Evolutionary conservation across 2,113 vertebrate genomes (phyloP), one percentile per base, ranked within the genome.

Genomic region (Amphiprion percula): DNA sequence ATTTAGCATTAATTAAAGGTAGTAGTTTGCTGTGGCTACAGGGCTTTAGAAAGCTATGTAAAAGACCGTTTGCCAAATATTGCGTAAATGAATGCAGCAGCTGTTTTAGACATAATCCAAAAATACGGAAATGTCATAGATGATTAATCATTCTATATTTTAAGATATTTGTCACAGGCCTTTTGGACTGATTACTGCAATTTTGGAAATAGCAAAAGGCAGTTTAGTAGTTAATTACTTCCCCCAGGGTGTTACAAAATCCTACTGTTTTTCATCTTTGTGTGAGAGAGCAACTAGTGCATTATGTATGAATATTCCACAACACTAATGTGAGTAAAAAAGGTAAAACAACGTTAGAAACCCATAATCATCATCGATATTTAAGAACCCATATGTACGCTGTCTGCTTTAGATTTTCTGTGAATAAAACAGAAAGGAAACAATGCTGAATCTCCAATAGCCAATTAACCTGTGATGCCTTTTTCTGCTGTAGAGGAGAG

Each of bases 401-500:
- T 37, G 33, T 37, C 17, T 17, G 17, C 28, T 50, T 52, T 46
- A 46, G 10, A 63, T 59, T 23, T 10, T n/a, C 41, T 26, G 28
- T 15, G 7, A n/a, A 21, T 37, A 21, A 28, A 15, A 2, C 19
- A 37, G 44, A 21, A 1, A 44, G 37, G 70, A 77, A 71, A 50
- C 50, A 12, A 37, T 17, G 47, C 2, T 15, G 41, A 17, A 44
- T 24, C 21, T 50, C 24, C 37, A 6, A 58, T 1, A 50, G 47
- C 55, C 0, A 53, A 61, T 74, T 68, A 84, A 78, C 49, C 65
- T 46, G 15, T 33, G 55, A 79, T n/a, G 10, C 19, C 28, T 69
- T 52, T 61, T 58, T 55, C 28, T 49, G 23, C 55, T 70, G 58
- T 11, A 47, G 59, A 47, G 58, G 53, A 69, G 10, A 4, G 19